Conservation (phyloP, 2,113 vertebrate species). For the Tenrec ecaudatus region DNA sequence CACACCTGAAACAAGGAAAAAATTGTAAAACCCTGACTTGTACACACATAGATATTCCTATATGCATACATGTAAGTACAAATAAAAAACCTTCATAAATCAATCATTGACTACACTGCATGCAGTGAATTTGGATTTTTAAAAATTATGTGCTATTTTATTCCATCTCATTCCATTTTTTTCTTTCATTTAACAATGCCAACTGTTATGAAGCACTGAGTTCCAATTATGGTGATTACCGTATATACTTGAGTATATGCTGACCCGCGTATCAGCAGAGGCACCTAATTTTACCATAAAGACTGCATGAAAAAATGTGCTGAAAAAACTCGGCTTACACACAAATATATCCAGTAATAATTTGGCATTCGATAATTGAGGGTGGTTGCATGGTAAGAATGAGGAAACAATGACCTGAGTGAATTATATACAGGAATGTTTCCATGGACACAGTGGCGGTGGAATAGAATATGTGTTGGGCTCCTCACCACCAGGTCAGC, state of each 20-base stretch:
- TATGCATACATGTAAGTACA: background rate
- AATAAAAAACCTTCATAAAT: background rate
- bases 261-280: no score
- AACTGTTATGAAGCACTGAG: background rate
- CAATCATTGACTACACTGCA: background rate
- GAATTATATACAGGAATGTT: no score
- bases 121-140: background rate
- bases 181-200: constrained; percentile 29
- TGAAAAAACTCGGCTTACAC: no score
- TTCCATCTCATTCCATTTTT: background rate
- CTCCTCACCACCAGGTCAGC: no score
- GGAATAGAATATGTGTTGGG: no score
- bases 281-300: no score
- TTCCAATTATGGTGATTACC: background rate
- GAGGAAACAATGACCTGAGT: background rate
- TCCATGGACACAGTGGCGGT: no score
- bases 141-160: background rate
- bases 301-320: no score
- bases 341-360: background rate
- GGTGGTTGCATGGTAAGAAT: background rate
- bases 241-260: no score
- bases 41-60: background rate
- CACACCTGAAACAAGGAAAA: no score
- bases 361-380: background rate
- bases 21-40: background rate